Evolutionary conservation across 2,113 vertebrate species (phyloP).

Genomic region (Dipodomys ordii): DNA sequence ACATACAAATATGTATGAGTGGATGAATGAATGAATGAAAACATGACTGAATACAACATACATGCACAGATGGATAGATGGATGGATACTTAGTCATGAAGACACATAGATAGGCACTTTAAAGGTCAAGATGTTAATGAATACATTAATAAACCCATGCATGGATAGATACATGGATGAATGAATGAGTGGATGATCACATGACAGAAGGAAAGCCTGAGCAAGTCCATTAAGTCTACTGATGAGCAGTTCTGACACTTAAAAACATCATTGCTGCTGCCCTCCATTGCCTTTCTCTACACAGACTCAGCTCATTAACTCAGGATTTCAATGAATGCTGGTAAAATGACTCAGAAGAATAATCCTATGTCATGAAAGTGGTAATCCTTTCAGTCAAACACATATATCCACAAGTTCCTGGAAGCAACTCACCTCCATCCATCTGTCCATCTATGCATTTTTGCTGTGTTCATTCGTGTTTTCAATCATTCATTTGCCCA

Average conservation of each 20-base stretch:
- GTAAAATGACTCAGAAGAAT: conserved; percentile 19
- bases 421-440: not conserved
- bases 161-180: not conserved
- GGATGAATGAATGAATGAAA: not conserved
- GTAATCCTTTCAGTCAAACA: not conserved
- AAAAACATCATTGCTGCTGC: not conserved
- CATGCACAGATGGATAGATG: not conserved
- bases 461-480: not conserved
- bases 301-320: not conserved
- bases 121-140: not conserved
- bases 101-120: not conserved
- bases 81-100: too few species aligned
- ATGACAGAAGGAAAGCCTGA: conserved; percentile 13
- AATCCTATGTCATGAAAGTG: not conserved
- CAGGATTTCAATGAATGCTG: not conserved
- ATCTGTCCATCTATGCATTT: too few species aligned
- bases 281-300: not conserved
- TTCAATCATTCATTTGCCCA: not conserved
- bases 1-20: not conserved
- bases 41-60: not conserved
- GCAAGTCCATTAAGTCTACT: conserved; percentile 60
- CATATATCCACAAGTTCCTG: not conserved
- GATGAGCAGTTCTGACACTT: conserved; percentile 17
- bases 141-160: not conserved
- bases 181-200: conserved; percentile 5